These are phyloP conservation scores for Pangasianodon gigas DNA, from an alignment of 2,113 vertebrate genomes.

Conservation along the genomic window DNA sequence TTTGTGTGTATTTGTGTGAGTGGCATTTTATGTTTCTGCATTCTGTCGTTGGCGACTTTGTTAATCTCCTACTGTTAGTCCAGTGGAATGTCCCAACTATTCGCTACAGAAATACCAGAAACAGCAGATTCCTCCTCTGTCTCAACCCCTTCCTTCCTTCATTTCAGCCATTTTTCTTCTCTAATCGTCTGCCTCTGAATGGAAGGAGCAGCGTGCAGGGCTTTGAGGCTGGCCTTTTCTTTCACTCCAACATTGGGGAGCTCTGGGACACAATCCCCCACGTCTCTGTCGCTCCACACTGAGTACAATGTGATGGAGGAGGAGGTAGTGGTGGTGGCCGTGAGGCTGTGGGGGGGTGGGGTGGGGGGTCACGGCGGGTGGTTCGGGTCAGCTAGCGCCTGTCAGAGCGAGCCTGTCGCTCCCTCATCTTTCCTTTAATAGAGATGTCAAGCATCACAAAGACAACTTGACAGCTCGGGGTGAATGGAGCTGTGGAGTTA, in stretches of 20 bases:
- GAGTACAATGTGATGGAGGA: conserved; percentile 64
- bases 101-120: conserved; percentile 20
- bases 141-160: neutral
- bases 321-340: neutral
- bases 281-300: conserved; percentile 22
- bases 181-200: conserved; percentile 3
- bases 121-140: conserved; percentile 1
- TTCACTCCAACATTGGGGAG: conserved; percentile 44
- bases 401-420: conserved; percentile 58
- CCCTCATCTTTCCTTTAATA: conserved; percentile 70
- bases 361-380: conserved; percentile 57
- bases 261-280: conserved; percentile 55
- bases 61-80: conserved; percentile 29
- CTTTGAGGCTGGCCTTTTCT: conserved; percentile 57
- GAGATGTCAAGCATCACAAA: conserved; percentile 79
- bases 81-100: conserved; percentile 34
- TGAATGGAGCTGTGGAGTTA: conserved; percentile 68
- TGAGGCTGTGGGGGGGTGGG: neutral
- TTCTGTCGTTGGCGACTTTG: neutral
- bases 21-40: neutral
- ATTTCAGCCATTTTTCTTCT: conserved; percentile 2
- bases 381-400: conserved; percentile 65
- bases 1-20: neutral
- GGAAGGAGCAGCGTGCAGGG: conserved; percentile 15
- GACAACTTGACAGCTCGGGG: conserved; percentile 71